These are phyloP conservation scores for Tinamus major DNA, from an alignment of 2,797 vertebrate genomes.

Conservation along the genomic window DNA sequence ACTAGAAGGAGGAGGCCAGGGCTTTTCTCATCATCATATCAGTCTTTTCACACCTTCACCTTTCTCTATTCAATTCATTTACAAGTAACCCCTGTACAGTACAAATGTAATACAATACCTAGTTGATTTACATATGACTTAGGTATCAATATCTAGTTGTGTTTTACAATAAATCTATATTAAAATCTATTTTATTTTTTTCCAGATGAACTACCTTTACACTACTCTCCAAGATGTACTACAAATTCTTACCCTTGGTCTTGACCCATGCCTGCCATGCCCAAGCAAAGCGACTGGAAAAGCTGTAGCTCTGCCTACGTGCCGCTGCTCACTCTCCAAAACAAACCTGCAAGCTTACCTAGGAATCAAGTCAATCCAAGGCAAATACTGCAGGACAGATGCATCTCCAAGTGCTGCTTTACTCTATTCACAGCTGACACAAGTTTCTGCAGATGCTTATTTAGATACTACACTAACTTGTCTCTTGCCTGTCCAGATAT, in stretches of 20 bases:
- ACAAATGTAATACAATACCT: not conserved
- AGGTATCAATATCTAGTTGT: not conserved
- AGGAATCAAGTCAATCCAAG: not conserved
- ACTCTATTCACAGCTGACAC: not conserved
- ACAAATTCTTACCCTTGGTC: not conserved
- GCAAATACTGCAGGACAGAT: not conserved
- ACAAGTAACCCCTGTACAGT: not conserved
- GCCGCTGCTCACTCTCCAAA: not conserved
- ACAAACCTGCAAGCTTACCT: not conserved
- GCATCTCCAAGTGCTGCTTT: not conserved
- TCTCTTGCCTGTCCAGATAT: not conserved
- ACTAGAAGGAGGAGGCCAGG: not conserved
- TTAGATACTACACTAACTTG: not conserved
- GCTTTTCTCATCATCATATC: not conserved
- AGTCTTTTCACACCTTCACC: not conserved
- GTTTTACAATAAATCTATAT: not conserved
- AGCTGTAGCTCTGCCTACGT: rapidly evolving
- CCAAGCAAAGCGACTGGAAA: not conserved
- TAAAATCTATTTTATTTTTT: not conserved
- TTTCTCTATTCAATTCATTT: not conserved
- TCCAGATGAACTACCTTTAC: not conserved
- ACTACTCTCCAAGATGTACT: not conserved
- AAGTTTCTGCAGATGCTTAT: not conserved
- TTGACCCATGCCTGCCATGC: not conserved
- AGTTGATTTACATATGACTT: no score